Conservation (phyloP, 2,797 vertebrate genomes). For the Pelodytes ibericus region DNA sequence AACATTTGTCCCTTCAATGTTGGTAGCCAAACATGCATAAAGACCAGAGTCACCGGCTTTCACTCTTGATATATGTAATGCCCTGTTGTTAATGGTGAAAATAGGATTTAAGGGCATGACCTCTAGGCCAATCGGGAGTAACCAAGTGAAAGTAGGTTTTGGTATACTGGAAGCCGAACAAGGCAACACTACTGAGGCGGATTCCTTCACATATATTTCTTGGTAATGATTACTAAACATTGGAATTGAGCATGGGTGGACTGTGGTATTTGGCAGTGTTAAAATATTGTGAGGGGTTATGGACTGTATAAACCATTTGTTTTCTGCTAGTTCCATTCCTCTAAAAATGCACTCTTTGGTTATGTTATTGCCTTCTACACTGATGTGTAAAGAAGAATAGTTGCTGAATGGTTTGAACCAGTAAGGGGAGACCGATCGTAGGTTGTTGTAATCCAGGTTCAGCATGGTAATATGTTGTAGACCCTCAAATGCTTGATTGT, state of each 20-base stretch:
- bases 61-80: conserved; percentile 7
- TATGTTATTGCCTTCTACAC: conserved; percentile 43
- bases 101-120: not conserved
- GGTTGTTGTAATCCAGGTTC: conserved; percentile 36
- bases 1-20: conserved; percentile 45
- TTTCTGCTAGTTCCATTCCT: conserved; percentile 31
- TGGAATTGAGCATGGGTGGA: conserved; percentile 24
- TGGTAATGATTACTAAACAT: conserved; percentile 26
- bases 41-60: conserved; percentile 20
- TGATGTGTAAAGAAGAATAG: conserved; percentile 27
- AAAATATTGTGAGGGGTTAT: conserved; percentile 23
- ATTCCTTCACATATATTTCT: conserved; percentile 41
- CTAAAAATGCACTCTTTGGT: conserved; percentile 43
- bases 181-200: not conserved
- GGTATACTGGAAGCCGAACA: conserved; percentile 34
- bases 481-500: conserved; percentile 53
- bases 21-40: conserved; percentile 45
- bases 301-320: conserved; percentile 48
- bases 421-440: conserved; percentile 31
- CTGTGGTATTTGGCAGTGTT: not conserved
- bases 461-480: conserved; percentile 25
- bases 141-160: conserved; percentile 41
- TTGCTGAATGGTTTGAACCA: conserved; percentile 39
- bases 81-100: conserved; percentile 11
- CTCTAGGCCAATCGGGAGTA: conserved; percentile 34